phyloP scores from a whole-genome alignment of 1,140 invertebrate genomes.

The Pseudomyrmex cubaensis region DNA sequence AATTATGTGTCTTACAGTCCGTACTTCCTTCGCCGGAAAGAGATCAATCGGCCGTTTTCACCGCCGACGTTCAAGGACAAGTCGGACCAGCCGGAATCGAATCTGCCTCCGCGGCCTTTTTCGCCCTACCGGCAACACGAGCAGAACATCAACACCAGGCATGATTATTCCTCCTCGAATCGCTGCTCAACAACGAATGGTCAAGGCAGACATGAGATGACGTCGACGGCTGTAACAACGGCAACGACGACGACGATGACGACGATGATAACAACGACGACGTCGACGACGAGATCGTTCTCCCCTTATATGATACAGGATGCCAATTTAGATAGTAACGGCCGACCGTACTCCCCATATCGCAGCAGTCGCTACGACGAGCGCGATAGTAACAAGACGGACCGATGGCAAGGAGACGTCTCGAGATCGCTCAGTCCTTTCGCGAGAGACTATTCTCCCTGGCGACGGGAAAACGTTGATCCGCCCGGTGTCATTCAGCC shows the following conservation, averaged over 20 bases:
- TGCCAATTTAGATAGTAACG: constrained; percentile 59
- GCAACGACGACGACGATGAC: constrained; percentile 13
- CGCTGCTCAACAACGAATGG: constrained; percentile 74
- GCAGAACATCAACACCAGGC: constrained; percentile 53
- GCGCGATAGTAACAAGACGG: constrained; percentile 71
- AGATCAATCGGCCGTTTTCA: constrained; percentile 80
- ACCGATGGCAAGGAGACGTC: constrained; percentile 78
- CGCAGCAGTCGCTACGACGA: constrained; percentile 76
- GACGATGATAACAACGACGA: neutral
- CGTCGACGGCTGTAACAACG: neutral
- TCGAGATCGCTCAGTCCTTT: constrained; percentile 83
- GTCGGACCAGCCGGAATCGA: constrained; percentile 61
- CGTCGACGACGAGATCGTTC: constrained; percentile 66
- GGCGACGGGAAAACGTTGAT: constrained; percentile 84
- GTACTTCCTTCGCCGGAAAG: constrained; percentile 80
- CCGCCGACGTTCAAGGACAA: constrained; percentile 70
- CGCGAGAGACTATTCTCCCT: constrained; percentile 83
- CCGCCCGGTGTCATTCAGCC: constrained; percentile 81
- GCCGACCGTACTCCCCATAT: constrained; percentile 77
- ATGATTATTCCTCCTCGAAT: constrained; percentile 65
- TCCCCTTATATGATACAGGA: constrained; percentile 74
- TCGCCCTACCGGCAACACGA: constrained; percentile 78
- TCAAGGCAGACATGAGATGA: constrained; percentile 68
- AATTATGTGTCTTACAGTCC: constrained; percentile 83
- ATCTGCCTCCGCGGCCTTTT: constrained; percentile 71